A percentile compares a stretch with the other conserved stretches of the same genome.
These are phyloP conservation scores for Branchellion lobata DNA, from an alignment of 2,888 invertebrate genomes.

Conservation along the genomic window DNA sequence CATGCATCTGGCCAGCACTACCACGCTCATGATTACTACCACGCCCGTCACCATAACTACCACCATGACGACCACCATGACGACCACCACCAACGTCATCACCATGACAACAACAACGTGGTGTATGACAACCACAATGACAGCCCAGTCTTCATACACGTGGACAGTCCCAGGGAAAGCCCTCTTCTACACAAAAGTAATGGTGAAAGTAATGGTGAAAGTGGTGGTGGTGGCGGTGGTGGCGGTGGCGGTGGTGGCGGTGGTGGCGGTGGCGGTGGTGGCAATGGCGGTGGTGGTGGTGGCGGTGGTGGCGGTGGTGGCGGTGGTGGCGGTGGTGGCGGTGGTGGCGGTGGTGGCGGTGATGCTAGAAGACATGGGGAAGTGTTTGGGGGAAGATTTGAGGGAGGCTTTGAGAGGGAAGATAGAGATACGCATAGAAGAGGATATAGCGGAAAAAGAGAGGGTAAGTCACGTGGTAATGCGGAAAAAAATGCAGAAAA, in stretches of 20 bases:
- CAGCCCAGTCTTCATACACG: slow-evolving; percentile 48
- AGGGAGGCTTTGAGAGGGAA: too few species aligned
- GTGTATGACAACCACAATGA: slow-evolving; percentile 29
- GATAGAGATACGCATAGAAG: too few species aligned
- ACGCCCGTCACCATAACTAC: too few species aligned
- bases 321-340: background rate
- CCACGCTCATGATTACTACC: too few species aligned
- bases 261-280: background rate
- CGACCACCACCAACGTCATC: too few species aligned
- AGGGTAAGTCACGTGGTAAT: too few species aligned
- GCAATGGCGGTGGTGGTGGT: background rate
- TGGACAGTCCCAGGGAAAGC: slow-evolving; percentile 46
- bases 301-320: background rate
- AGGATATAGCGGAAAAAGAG: too few species aligned
- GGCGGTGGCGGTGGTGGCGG: background rate
- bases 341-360: background rate
- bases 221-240: background rate
- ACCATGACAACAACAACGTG: background rate
- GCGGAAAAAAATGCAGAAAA: too few species aligned
- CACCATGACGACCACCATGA: too few species aligned
- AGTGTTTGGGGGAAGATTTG: background rate
- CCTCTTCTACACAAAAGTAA: slow-evolving; percentile 35
- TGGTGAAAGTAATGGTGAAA: slow-evolving; percentile 5
- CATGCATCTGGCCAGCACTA: too few species aligned
- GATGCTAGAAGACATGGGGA: background rate